Percentiles rank a stretch among this genome's conserved stretches.
Conservation (phyloP, 2,113 vertebrate genomes). For the Holacanthus passer region DNA sequence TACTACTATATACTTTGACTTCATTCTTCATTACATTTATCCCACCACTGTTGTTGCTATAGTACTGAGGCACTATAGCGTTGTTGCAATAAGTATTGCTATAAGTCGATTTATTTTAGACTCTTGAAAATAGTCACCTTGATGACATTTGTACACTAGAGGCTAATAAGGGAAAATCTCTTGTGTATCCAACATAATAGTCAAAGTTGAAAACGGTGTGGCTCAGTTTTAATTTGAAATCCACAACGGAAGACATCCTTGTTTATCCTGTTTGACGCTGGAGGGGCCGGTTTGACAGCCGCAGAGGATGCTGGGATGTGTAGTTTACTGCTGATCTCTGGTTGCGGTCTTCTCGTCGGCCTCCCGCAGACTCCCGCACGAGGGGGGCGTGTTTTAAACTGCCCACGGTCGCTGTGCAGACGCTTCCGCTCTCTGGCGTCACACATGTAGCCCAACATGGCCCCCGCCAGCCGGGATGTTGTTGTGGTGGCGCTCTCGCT, state of each 20-base stretch:
- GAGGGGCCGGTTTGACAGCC: slow-evolving; percentile 37
- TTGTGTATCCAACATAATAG: too few relatives aligned
- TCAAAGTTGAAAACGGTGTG: too few relatives aligned
- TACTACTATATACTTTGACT: too few relatives aligned
- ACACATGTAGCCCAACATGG: slow-evolving; percentile 85
- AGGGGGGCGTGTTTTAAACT: slow-evolving; percentile 46
- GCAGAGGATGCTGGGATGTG: slow-evolving; percentile 76
- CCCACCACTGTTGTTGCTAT: not conserved
- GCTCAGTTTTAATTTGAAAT: slow-evolving; percentile 20
- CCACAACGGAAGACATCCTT: not conserved
- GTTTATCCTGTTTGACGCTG: not conserved
- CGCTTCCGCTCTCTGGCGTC: slow-evolving; percentile 70
- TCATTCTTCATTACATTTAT: not conserved
- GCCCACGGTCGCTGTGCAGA: slow-evolving; percentile 54
- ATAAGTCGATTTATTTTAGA: too few relatives aligned
- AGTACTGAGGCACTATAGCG: too few relatives aligned
- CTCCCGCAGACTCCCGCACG: slow-evolving; percentile 13
- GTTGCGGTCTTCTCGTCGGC: slow-evolving; percentile 6
- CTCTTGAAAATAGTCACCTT: too few relatives aligned
- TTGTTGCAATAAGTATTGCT: too few relatives aligned
- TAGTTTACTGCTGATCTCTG: slow-evolving; percentile 6
- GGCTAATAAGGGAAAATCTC: too few relatives aligned
- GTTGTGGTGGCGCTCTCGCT: slow-evolving; percentile 74
- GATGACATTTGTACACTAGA: too few relatives aligned
- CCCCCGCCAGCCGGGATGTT: slow-evolving; percentile 80